phyloP scores from a whole-genome alignment of 2,113 vertebrate genomes.

The Tachysurus vachellii region DNA sequence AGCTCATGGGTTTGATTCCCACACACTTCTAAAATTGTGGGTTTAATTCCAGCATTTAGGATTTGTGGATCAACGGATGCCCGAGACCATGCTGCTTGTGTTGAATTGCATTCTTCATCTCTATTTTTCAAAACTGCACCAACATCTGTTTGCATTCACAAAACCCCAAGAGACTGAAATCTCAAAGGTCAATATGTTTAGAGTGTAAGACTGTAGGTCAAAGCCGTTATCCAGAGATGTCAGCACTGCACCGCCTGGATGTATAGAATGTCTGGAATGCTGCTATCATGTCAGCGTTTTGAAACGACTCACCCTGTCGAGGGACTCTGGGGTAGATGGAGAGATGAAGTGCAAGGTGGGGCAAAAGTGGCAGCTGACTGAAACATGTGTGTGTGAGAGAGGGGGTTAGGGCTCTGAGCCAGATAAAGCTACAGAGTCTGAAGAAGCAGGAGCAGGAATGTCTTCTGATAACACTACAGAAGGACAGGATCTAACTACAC shows the following conservation, averaged over 20 bases:
- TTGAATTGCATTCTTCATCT: neutral
- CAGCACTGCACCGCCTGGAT: slow-evolving; percentile 17
- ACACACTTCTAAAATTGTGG: neutral
- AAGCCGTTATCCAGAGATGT: slow-evolving; percentile 18
- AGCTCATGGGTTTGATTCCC: neutral
- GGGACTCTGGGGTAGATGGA: neutral
- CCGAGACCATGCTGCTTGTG: neutral
- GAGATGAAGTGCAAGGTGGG: neutral
- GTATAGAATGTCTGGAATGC: slow-evolving; percentile 40
- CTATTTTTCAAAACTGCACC: slow-evolving; percentile 19
- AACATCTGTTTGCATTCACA: slow-evolving; percentile 46
- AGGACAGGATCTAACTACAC: neutral
- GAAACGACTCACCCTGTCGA: slow-evolving; percentile 11
- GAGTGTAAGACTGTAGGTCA: neutral
- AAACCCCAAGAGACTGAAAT: neutral
- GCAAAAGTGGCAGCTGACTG: slow-evolving; percentile 30
- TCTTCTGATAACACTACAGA: slow-evolving; percentile 33
- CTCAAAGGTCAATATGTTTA: slow-evolving; percentile 13
- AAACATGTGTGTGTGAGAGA: neutral
- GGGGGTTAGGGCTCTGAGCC: neutral
- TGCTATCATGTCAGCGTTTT: neutral
- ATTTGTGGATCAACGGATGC: neutral
- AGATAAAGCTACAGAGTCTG: slow-evolving; percentile 30
- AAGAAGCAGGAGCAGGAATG: slow-evolving; percentile 34
- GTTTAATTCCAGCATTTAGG: neutral